These are phyloP conservation scores for Podocnemis expansa DNA, from an alignment of 2,113 vertebrate species.

Conservation along the genomic window DNA sequence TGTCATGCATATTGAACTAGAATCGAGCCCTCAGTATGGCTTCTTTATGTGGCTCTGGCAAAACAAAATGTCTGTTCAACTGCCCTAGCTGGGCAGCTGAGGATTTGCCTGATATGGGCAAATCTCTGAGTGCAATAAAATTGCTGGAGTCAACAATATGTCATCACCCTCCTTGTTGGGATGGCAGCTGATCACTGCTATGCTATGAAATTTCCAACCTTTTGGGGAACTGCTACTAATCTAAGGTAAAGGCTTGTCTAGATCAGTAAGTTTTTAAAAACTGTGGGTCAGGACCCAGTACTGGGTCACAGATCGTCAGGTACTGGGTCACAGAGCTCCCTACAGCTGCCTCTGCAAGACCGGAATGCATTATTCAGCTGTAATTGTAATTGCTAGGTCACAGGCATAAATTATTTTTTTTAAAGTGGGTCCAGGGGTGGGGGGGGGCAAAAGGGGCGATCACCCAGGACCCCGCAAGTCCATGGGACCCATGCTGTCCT, in stretches of 20 bases:
- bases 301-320: no score
- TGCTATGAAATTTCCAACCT: background rate
- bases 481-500: no score
- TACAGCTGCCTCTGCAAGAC: no score
- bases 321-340: no score
- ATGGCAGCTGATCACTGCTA: background rate
- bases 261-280: background rate
- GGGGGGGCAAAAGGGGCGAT: no score
- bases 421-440: no score
- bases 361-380: no score
- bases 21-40: background rate
- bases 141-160: accelerated
- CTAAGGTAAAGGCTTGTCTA: accelerated
- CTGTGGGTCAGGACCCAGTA: no score
- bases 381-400: no score
- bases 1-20: background rate
- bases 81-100: background rate
- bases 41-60: background rate
- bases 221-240: background rate
- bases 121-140: background rate
- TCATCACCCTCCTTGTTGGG: background rate
- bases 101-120: background rate
- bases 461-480: no score
- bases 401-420: no score
- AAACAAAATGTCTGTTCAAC: background rate